Base-by-base conservation (phyloP, 2,113 vertebrate genomes). In the Corvus cornix region DNA sequence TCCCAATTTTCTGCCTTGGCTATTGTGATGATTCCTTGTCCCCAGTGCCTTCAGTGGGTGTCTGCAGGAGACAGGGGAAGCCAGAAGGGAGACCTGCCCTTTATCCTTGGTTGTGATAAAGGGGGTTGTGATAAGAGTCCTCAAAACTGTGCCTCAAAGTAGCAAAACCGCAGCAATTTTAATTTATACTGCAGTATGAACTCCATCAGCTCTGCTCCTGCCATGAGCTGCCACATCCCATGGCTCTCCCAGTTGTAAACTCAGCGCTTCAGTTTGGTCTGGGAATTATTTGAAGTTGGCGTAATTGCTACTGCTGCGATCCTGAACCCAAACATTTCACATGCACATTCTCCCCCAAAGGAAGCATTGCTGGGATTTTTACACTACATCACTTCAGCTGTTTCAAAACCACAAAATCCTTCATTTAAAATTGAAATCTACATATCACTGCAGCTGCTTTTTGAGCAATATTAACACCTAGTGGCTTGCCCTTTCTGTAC, bases 31-130 rank as follows among this genome's bases (percentile, higher is more conserved):
- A 78, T 66, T 63, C 43, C 31, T 24, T 6, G 2, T 18, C 9
- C 48, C 51, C 49, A 39, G 6, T 4, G 7, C 18, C 67, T 52
- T 62, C 6, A 0, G 2, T 41, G 33, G 7, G 33, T 2, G 0
- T 22, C 63, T 60, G 43, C 46, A 75, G 51, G 55, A 88, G 41
- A 31, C 5, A 1, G 37, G 52, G 27, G 39, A 84, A 28, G 20
- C 33, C 39, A 49, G 28, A 37, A 44, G 0, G 5, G n/a, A 77
- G 18, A 77, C 9, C 27, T 10, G 10, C 12, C 84, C 41, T 51
- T 64, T 4, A 3, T 14, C 26, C 35, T 23, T 59, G 22, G 9
- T 35, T 74, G 11, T 28, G 35, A 44, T 33, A 58, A 62, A 13
- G 3, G 11, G n/a, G 7, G 8, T 7, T 90, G 26, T 20, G 31